Evolutionary conservation across 2,888 invertebrate species (phyloP).

Genomic region (Himalopsyche tibetana): DNA sequence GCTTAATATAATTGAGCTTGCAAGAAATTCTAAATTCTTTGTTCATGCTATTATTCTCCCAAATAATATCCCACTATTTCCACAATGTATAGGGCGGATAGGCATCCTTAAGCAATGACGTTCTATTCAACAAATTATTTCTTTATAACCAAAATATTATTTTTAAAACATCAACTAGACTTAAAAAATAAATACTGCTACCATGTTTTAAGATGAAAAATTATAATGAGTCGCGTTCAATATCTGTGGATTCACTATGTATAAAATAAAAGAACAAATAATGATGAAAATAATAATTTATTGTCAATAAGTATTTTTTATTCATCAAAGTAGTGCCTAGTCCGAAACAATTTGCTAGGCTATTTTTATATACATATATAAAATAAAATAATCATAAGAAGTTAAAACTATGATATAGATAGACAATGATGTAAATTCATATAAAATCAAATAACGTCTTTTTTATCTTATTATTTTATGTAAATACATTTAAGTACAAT

Average conservation of each 20-base stretch:
- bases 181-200: too few relatives aligned
- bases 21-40: too few relatives aligned
- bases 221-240: too few relatives aligned
- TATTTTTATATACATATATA: constrained; percentile 53
- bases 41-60: too few relatives aligned
- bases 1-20: too few relatives aligned
- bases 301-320: constrained; percentile 60
- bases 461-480: constrained; percentile 33
- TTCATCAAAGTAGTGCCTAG: constrained; percentile 55
- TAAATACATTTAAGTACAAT: constrained; percentile 55
- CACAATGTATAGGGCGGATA: too few relatives aligned
- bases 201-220: too few relatives aligned
- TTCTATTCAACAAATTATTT: too few relatives aligned
- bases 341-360: constrained; percentile 56
- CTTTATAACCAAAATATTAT: too few relatives aligned
- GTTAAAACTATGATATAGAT: constrained; percentile 48
- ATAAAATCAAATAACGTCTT: constrained; percentile 54
- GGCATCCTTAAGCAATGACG: too few relatives aligned
- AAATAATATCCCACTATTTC: too few relatives aligned
- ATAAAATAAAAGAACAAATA: constrained; percentile 31
- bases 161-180: too few relatives aligned
- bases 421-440: constrained; percentile 58
- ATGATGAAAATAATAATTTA: constrained; percentile 60
- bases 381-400: constrained; percentile 54
- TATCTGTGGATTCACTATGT: neutral